Conservation (phyloP, 2,888 invertebrate genomes). For the Drosophila mimica region DNA sequence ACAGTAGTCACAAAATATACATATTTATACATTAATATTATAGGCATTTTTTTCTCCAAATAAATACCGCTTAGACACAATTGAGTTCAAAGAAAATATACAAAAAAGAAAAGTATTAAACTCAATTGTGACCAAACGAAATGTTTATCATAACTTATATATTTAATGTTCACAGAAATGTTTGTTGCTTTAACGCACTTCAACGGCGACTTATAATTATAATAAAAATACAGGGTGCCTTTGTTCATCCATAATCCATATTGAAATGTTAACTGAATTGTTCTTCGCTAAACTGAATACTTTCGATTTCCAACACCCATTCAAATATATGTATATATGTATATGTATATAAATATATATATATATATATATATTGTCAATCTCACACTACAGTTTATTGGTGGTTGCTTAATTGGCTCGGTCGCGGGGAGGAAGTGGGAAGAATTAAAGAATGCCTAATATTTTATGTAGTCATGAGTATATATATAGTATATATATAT, state of each 20-base stretch:
- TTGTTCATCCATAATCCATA: conserved; percentile 7
- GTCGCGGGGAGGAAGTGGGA: conserved; percentile 25
- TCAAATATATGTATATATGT: conserved; percentile 44
- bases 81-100: conserved; percentile 29
- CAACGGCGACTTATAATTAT: conserved; percentile 57
- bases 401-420: conserved; percentile 58
- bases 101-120: conserved; percentile 17
- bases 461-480: conserved; percentile 5
- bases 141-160: conserved; percentile 54
- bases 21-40: conserved; percentile 41
- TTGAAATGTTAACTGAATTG: conserved; percentile 20
- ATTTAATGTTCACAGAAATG: conserved; percentile 66
- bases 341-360: conserved; percentile 12
- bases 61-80: conserved; percentile 48
- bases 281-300: conserved; percentile 16
- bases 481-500: conserved; percentile 19
- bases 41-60: conserved; percentile 27
- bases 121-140: conserved; percentile 50
- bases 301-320: conserved; percentile 21
- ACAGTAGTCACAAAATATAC: conserved; percentile 72
- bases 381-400: conserved; percentile 54
- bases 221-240: conserved; percentile 31
- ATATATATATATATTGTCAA: conserved; percentile 58
- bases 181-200: conserved; percentile 68
- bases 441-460: conserved; percentile 6